Conservation (phyloP, 2,797 vertebrate genomes). For the Enteromius trimaculatus region DNA sequence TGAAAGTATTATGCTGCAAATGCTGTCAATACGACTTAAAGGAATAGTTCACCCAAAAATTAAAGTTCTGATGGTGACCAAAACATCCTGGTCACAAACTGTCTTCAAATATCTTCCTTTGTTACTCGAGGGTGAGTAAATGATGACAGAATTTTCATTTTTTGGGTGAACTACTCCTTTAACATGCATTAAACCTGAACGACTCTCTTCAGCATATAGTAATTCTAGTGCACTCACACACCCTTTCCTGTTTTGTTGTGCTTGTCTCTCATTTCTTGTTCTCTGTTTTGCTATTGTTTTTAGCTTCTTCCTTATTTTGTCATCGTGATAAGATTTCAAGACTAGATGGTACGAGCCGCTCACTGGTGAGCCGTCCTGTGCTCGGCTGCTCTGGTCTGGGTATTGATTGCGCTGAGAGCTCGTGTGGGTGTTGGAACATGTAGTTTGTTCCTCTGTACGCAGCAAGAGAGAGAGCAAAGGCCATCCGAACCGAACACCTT, state of each 20-base stretch:
- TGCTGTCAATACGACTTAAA: not conserved
- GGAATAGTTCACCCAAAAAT: no score
- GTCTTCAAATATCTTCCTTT: no score
- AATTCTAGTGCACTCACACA: constrained; percentile 29
- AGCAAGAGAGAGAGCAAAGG: constrained; percentile 1
- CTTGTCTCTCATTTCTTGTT: constrained; percentile 48
- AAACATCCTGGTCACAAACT: no score
- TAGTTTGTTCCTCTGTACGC: not conserved
- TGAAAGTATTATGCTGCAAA: not conserved
- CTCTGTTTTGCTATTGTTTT: constrained; percentile 56
- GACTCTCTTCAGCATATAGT: not conserved
- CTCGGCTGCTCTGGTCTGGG: constrained; percentile 34
- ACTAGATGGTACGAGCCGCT: not conserved
- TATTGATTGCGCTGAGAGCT: constrained; percentile 12
- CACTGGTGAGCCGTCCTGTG: constrained; percentile 5
- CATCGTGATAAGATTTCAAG: constrained; percentile 21
- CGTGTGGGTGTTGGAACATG: not conserved
- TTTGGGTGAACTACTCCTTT: no score
- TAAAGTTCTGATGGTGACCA: no score
- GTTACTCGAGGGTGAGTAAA: no score
- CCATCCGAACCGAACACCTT: not conserved
- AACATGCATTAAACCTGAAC: not conserved
- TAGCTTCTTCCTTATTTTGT: constrained; percentile 53
- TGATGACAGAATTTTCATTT: no score
- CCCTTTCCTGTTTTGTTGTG: constrained; percentile 61